Evolutionary conservation across 2,888 invertebrate species (phyloP).

Genomic region (Dicyrtomina minuta): DNA sequence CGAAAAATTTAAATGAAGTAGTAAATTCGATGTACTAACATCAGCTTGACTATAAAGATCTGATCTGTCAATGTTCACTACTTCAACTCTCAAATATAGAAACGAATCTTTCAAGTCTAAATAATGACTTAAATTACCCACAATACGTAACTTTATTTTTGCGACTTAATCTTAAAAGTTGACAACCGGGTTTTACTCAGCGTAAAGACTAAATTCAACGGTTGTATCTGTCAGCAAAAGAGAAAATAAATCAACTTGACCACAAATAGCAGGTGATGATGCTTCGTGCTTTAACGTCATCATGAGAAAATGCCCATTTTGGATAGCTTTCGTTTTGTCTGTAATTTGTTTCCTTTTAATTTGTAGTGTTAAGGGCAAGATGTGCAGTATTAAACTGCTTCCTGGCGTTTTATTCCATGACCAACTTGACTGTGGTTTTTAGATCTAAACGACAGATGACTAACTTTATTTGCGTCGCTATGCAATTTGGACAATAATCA

Average conservation of each 20-base stretch:
- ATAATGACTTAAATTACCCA: no score
- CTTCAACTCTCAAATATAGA: no score
- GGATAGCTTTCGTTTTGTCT: neutral
- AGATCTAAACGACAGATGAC: neutral
- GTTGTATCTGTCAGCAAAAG: no score
- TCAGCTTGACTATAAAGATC: no score
- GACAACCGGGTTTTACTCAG: neutral
- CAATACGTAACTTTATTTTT: no score
- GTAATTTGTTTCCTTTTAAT: neutral
- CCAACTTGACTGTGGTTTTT: no score
- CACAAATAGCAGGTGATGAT: neutral
- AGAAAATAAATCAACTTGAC: no score
- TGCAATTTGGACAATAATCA: neutral
- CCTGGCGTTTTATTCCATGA: neutral
- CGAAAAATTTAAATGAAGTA: no score
- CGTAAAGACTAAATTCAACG: neutral
- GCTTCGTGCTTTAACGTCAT: neutral
- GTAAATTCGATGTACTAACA: no score
- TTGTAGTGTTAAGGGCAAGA: neutral
- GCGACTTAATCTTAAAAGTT: neutral
- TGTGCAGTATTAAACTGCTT: no score
- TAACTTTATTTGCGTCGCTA: neutral
- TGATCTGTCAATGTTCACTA: no score
- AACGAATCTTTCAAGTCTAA: no score
- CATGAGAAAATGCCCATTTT: neutral